phyloP scores from a whole-genome alignment of 2,888 invertebrate species.

The Nomada ruficornis region DNA sequence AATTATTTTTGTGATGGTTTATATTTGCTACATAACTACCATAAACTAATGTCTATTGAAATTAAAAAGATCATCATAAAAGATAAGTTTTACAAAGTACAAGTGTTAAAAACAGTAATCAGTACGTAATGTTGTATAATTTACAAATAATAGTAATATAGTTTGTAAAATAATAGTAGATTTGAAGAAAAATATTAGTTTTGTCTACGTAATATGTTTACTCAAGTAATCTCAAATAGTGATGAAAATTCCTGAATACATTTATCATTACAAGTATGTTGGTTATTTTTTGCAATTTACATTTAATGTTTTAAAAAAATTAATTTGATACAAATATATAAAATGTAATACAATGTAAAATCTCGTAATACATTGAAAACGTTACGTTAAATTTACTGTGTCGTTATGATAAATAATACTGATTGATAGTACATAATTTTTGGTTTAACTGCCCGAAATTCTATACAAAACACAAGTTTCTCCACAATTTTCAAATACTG shows the following conservation, averaged over 20 bases:
- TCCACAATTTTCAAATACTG: not conserved
- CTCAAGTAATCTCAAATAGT: constrained; percentile 4
- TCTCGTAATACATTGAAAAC: constrained; percentile 15
- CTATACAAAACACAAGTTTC: constrained; percentile 18
- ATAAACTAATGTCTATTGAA: not conserved
- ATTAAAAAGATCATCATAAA: not conserved
- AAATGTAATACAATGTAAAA: constrained; percentile 20
- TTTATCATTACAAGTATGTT: constrained; percentile 12
- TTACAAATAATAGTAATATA: constrained; percentile 25
- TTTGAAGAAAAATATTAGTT: not conserved
- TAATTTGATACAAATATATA: constrained; percentile 12
- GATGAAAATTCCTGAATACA: constrained; percentile 9
- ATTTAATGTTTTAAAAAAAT: constrained; percentile 11
- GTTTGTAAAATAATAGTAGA: not conserved
- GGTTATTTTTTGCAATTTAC: constrained; percentile 4
- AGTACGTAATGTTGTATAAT: constrained; percentile 14
- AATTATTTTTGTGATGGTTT: not conserved
- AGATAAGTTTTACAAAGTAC: constrained; percentile 26
- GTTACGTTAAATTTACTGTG: constrained; percentile 24
- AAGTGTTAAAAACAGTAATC: constrained; percentile 5
- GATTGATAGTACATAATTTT: constrained; percentile 15
- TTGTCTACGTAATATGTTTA: constrained; percentile 11
- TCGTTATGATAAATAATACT: constrained; percentile 51
- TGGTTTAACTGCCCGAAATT: constrained; percentile 15
- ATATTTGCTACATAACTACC: not conserved